Evolutionary conservation across 1,140 invertebrate genomes (phyloP).

Genomic region (Camponotus vicinus): DNA sequence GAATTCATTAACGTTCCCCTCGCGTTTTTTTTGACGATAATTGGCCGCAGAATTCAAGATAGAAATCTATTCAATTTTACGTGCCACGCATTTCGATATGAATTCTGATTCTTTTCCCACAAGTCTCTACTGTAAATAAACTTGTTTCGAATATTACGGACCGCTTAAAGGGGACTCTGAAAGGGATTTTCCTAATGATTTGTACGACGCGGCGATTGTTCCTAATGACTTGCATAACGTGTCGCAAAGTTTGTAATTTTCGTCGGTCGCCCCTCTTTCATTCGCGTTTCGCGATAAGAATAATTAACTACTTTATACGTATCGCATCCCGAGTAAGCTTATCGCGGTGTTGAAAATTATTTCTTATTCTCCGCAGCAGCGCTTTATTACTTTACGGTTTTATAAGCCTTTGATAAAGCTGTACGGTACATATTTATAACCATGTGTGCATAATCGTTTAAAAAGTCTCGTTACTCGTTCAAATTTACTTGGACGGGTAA

Average conservation of each 20-base stretch:
- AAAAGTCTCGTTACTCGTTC: constrained; percentile 24
- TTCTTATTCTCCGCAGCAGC: background rate
- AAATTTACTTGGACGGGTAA: background rate
- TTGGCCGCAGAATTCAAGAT: no score
- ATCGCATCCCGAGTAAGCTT: background rate
- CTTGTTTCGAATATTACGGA: no score
- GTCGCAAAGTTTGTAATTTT: background rate
- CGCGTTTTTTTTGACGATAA: background rate
- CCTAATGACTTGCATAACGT: no score
- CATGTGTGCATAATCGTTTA: background rate
- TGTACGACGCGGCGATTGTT: background rate
- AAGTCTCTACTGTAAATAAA: no score
- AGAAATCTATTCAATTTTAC: no score
- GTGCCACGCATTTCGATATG: no score
- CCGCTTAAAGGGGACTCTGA: background rate
- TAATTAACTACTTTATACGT: constrained; percentile 28
- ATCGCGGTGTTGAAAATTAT: background rate
- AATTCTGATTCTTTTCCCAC: no score
- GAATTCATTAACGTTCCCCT: background rate
- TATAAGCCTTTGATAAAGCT: constrained; percentile 24
- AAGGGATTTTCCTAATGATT: background rate
- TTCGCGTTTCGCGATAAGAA: constrained; percentile 26
- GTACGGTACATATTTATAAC: no score
- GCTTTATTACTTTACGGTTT: background rate
- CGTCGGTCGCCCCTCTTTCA: background rate